These are phyloP conservation scores for Stenotaenia linearis DNA, from an alignment of 2,888 invertebrate genomes.

Conservation along the genomic window DNA sequence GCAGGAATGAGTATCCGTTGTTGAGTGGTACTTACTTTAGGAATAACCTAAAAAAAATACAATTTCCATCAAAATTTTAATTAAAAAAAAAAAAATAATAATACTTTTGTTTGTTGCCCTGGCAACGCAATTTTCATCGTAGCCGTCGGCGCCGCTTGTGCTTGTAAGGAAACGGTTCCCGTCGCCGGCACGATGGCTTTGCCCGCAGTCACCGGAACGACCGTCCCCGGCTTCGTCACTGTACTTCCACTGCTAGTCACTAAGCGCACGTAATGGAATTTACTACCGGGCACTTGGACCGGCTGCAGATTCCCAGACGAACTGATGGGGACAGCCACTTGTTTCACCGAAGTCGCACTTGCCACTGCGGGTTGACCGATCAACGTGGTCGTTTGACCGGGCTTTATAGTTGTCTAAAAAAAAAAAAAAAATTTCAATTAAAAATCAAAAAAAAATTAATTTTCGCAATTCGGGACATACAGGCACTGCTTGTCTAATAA, in stretches of 20 bases:
- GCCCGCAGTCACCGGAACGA: slow-evolving; percentile 34
- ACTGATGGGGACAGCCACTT: slow-evolving; percentile 33
- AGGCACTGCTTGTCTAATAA: slow-evolving; percentile 42
- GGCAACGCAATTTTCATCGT: slow-evolving; percentile 44
- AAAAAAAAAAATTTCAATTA: background rate
- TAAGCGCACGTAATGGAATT: slow-evolving; percentile 48
- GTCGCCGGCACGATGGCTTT: slow-evolving; percentile 36
- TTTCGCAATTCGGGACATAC: slow-evolving; percentile 36
- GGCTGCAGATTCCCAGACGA: slow-evolving; percentile 41
- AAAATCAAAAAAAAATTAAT: no score
- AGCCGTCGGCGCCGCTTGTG: slow-evolving; percentile 32
- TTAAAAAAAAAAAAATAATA: background rate
- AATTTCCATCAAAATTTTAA: background rate
- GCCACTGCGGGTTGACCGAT: slow-evolving; percentile 30
- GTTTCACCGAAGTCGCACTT: slow-evolving; percentile 33
- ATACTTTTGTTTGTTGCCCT: background rate
- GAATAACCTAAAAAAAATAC: slow-evolving; percentile 37
- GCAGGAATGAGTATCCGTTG: slow-evolving; percentile 38
- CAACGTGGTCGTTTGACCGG: background rate
- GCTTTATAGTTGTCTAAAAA: background rate
- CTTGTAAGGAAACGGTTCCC: slow-evolving; percentile 37
- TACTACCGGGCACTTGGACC: slow-evolving; percentile 46
- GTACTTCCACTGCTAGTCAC: slow-evolving; percentile 42
- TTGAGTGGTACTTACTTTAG: slow-evolving; percentile 36
- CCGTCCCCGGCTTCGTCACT: slow-evolving; percentile 36